Base-by-base conservation (phyloP, 2,113 vertebrate genomes). In the Pycnonotus jocosus region DNA sequence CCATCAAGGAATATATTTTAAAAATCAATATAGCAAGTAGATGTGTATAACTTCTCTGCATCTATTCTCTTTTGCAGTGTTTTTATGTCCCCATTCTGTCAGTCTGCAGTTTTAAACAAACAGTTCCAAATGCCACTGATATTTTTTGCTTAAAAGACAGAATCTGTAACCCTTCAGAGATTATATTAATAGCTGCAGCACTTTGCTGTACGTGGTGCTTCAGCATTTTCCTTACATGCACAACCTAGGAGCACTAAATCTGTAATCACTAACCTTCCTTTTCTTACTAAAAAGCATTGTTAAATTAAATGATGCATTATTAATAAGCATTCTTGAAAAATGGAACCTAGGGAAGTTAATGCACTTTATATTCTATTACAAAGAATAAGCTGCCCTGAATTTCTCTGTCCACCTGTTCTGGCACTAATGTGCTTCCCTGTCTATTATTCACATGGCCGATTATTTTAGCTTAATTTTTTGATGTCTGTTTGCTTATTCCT, bases 81-180 rank as follows among this genome's bases (percentile, higher is more conserved):
- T 96, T 95, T 96, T 84, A 66, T 97, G 95, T 92, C 97, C 97
- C 69, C 95, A 96, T 97, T 98, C 97, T 97, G 96, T 98, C 97
- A 96, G 88, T 96, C 73, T 95, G 68, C 40, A 72, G 81, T 82
- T 90, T 97, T 88, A 95, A 96, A 96, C 73, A 93, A 97, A 96
- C 92, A 92, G 53, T 90, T 97, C 92, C 90, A 97, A 94, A 97
- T 97, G 95, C 80, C 94, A 96, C 87, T 89, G 94, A 64, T 95
- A 96, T 96, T 97, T 95, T 95, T 96, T 95, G 82, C 62, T 92
- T 96, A 88, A 97, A 94, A 95, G 79, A 85, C 89, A 92, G 85
- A 89, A 90, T 82, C 68, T 94, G 81, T 93, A 92, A 92, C 91
- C 93, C 81, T 92, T 97, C 92, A 61, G 97, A 97, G 82, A 84